Base-by-base conservation (phyloP, 2,797 vertebrate species). In the Enteromius unitaeniatus region DNA sequence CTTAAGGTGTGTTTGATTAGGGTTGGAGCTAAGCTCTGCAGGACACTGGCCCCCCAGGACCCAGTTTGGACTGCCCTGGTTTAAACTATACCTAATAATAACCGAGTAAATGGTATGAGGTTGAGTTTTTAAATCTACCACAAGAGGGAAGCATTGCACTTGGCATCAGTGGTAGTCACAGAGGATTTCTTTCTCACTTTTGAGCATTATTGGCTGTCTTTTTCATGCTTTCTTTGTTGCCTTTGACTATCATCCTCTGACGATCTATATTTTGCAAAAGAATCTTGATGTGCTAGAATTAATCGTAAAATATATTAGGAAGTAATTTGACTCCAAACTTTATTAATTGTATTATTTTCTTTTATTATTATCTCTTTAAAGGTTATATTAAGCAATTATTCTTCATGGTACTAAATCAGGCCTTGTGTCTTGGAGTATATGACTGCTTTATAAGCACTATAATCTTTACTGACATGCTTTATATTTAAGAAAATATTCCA, bases 111-210 rank as follows among this genome's bases (percentile, higher is more conserved):
- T 26, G 10, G 8, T 51, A 3, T 45, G 10, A 64, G 34, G 40
- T 37, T 19, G 9, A 64, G 3, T 14, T 75, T 75, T 58, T 40
- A 8, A 75, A 42, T 60, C 15, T 60, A 58, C 93, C 94, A 93
- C 92, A 81, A 91, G 93, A 87, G 84, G 94, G 93, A 53, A 90
- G 90, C 88, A 92, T 75, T 37, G 88, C 67, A 90, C 84, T 13
- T 62, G 47, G 67, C 51, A 45, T 31, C 13, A 13, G 1, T n/a
- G 9, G 11, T 58, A 19, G 13, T 23, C n/a, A 11, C 3, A 3
- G 21, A 15, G 8, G 42, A 19, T 17, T 69, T 51, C 6, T 53
- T 53, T 53, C 21, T n/a, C 1, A n/a, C 2, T 15, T 68, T 34
- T 31, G 19, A 45, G 26, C 4, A 28, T 58, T 37, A 53, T 6